phyloP scores from a whole-genome alignment of 2,797 vertebrate species.

The Melopsittacus undulatus region DNA sequence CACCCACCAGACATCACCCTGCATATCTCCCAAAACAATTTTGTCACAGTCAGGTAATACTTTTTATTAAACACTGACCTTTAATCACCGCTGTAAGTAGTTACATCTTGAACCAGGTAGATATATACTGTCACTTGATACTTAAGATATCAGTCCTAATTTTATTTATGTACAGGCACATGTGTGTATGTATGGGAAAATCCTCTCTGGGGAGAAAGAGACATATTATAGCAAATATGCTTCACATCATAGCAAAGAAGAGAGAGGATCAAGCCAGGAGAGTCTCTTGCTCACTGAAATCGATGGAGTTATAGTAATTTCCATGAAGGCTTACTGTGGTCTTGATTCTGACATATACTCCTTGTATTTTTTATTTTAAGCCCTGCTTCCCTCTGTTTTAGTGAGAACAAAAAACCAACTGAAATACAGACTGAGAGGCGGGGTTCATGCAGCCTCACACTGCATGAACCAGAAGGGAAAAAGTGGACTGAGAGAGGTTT shows the following conservation, averaged over 20 bases:
- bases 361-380: not conserved
- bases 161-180: conserved; percentile 4
- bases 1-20: not conserved
- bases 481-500: not conserved
- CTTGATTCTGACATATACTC: not conserved
- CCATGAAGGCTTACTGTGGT: not conserved
- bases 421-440: not conserved
- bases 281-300: not conserved
- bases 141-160: not conserved
- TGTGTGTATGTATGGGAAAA: not conserved
- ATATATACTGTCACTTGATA: not conserved
- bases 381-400: not conserved
- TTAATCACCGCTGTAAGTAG: not conserved
- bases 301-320: not conserved
- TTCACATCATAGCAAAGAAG: not conserved
- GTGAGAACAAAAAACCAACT: not conserved
- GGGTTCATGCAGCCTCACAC: not conserved
- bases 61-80: not conserved
- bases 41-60: not conserved
- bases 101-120: not conserved
- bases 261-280: not conserved
- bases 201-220: not conserved
- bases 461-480: not conserved
- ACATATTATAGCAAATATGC: not conserved
- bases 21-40: not conserved